Conservation (phyloP, 2,888 invertebrate species). For the Diarsia dahlii region DNA sequence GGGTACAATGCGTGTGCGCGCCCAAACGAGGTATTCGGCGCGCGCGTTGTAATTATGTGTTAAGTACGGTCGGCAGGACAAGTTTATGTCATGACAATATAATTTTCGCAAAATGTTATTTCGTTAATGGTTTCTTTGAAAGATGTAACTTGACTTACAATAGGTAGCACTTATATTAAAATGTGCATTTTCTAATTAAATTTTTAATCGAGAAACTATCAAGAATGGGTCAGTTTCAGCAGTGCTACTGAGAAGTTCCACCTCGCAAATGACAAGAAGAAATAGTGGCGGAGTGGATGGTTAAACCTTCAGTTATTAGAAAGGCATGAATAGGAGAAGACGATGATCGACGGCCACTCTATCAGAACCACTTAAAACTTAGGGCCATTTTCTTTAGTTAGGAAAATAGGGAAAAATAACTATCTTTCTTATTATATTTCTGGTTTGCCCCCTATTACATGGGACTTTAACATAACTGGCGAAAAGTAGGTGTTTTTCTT, state of each 20-base stretch:
- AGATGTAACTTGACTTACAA: not conserved
- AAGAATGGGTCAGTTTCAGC: not conserved
- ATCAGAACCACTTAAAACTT: not conserved
- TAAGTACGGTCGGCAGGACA: conserved; percentile 75
- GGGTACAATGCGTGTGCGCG: conserved; percentile 83
- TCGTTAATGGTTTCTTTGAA: too few species aligned
- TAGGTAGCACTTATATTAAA: not conserved
- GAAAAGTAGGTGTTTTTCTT: too few species aligned
- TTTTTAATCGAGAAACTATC: not conserved
- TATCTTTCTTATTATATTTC: too few species aligned
- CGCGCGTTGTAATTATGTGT: conserved; percentile 82
- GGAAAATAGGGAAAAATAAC: too few species aligned
- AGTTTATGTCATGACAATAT: conserved; percentile 29
- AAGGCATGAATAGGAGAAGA: not conserved
- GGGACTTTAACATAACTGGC: too few species aligned
- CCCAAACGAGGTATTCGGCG: conserved; percentile 84
- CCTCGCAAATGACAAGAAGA: not conserved
- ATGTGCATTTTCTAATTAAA: not conserved
- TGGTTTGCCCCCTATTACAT: too few species aligned
- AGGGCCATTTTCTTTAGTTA: too few species aligned
- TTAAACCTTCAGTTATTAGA: not conserved
- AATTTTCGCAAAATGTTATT: conserved; percentile 4
- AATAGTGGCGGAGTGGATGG: not conserved
- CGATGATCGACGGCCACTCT: not conserved
- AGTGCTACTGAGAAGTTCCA: not conserved